Base-by-base conservation (phyloP, 2,797 vertebrate genomes). In the Eremophila alpestris region DNA sequence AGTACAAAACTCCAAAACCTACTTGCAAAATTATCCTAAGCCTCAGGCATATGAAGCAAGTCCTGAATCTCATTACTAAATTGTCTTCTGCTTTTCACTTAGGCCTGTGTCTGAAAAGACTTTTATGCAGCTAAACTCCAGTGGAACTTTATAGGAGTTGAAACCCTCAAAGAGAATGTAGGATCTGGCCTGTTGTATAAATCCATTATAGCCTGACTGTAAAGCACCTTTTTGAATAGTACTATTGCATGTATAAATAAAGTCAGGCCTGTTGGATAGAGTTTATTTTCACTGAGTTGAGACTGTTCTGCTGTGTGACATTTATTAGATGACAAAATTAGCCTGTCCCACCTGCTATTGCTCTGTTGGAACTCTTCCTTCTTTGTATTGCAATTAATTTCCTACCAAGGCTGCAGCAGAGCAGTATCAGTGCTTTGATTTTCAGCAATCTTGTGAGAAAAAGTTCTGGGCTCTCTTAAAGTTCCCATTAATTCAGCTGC, bases 21-120 rank as follows among this genome's bases (percentile, higher is more conserved):
- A 32, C 48, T 76, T 90, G 90, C n/a, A 73, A 76, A 90, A 95
- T 86, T 87, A 83, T 80, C 51, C 29, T 36, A 83, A 92, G 87
- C 82, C 82, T 81, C 62, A 87, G 79, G 92, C 65, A 32, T 36
- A n/a, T 20, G 76, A 89, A 88, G 29, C 43, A 77, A 81, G 65
- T 89, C 58, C 65, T 7, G 78, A 85, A 87, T 95, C 71, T 95
- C 73, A 89, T 91, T 91, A 87, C 40, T 88, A 40, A 89, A 40
- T 74, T 87, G 68, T 64, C 64, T 90, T 89, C 81, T 90, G 54
- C 52, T 84, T 46, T 88, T 90, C 63, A 30, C 56, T 80, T 74
- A 48, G 40, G 46, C 34, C 38, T 56, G 11, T 62, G 26, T 78
- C 40, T 84, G 67, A 63, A 79, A 82, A 82, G 46, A 34, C 14